phyloP scores from a whole-genome alignment of 2,113 vertebrate genomes.

The Arothron firmamentum region DNA sequence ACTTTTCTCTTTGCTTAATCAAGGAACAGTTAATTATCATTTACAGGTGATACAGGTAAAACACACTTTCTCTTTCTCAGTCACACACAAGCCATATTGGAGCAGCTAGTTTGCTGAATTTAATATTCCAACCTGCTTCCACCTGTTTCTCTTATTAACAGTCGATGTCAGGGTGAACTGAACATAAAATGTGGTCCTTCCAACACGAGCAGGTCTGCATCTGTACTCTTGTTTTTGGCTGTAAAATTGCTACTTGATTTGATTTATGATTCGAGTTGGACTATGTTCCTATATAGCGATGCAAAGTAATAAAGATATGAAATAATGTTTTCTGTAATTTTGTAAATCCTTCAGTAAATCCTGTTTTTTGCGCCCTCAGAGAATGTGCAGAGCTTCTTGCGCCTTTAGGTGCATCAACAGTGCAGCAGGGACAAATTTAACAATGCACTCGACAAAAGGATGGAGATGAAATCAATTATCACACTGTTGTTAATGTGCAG shows the following conservation, averaged over 20 bases:
- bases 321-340: not conserved
- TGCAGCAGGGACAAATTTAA: constrained; percentile 39
- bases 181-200: no score
- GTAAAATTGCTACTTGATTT: no score
- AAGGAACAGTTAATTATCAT: not conserved
- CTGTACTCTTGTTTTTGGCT: no score
- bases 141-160: constrained; percentile 13
- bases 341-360: constrained; percentile 3
- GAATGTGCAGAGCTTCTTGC: constrained; percentile 33
- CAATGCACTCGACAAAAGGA: constrained; percentile 27
- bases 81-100: not conserved
- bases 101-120: not conserved
- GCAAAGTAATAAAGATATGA: no score
- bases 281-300: no score
- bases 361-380: constrained; percentile 12
- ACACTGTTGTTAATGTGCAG: constrained; percentile 3
- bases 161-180: constrained; percentile 14
- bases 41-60: not conserved
- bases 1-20: constrained; percentile 1
- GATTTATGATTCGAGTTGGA: no score
- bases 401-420: constrained; percentile 45
- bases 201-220: no score
- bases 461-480: constrained; percentile 35
- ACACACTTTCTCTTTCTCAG: not conserved
- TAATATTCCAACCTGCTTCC: not conserved